Evolutionary conservation across 2,888 invertebrate species (phyloP), one percentile per base, ranked within the genome.

Genomic region (Pteria penguin): DNA sequence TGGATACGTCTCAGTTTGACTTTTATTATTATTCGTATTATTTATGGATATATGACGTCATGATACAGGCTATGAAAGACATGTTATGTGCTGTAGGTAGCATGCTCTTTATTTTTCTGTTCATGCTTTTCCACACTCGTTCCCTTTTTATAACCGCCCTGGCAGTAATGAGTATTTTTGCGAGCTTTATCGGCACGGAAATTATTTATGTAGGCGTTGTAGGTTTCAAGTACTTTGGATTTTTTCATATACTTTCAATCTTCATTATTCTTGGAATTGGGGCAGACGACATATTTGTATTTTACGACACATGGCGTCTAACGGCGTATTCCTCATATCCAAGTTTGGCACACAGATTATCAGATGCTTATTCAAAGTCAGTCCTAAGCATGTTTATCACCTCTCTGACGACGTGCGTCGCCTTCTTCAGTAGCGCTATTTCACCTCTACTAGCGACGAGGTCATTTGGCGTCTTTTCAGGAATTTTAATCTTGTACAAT

Each of bases 381-480:
- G 82, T 81, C 4, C 54, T 78, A 18, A 84, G 84, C 62, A 88
- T 87, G 86, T 77, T 87, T 29, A 79, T 86, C 31, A 87, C 88
- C 18, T 87, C 88, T 26, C 60, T 87, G 5, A 87, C 87, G 4
- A 88, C 88, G 0, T 79, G 82, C 24, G 76, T 80, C 0, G 88
- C 88, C 5, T 87, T 90, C 77, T 79, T 87, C 29, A 81, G 81
- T 2, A 89, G 84, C 75, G 81, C 86, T 0, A 73, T 85, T 57
- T 88, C 87, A 0, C 87, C 87, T 1, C 71, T 89, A 5, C 76
- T 90, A 8, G 84, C 87, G 18, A 83, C 87, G n/a, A 75, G 82
- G 26, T 86, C 88, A 1, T 90, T 90, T 72, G 90, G 90, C 0
- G 66, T 85, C 4, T 90, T 90, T 63, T 81, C 90, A 8, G 88